A percentile compares a stretch with the other conserved stretches of the same genome.
Conservation (phyloP, 2,797 vertebrate species). For the Octomys mimax region DNA sequence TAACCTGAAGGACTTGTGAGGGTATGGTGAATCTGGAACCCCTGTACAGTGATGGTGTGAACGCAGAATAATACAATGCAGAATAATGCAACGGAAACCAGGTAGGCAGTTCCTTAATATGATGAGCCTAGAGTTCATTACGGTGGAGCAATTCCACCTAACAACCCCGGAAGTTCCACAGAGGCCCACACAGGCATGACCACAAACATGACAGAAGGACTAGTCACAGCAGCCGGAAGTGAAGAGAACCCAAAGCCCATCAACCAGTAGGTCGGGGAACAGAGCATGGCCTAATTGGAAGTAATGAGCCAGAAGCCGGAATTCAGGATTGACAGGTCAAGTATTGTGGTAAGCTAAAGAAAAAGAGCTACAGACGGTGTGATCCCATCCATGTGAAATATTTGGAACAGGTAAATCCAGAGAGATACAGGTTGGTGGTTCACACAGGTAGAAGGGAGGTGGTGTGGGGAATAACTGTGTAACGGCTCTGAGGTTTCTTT, state of each 20-base stretch:
- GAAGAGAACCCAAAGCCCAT: neutral
- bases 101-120: neutral
- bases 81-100: neutral
- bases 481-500: neutral
- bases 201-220: neutral
- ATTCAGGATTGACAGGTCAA: neutral
- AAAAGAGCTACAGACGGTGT: neutral
- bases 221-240: neutral
- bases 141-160: neutral
- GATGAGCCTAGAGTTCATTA: neutral
- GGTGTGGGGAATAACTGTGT: neutral
- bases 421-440: accelerated
- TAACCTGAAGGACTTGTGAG: neutral
- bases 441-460: neutral
- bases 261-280: neutral
- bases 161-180: neutral
- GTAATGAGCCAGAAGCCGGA: neutral
- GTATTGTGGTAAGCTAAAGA: neutral
- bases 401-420: neutral
- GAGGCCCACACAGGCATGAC: neutral
- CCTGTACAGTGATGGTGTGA: neutral
- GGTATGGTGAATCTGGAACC: neutral
- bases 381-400: neutral
- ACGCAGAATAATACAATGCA: neutral
- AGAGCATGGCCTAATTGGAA: neutral